These are phyloP conservation scores for Calephelis virginiensis DNA, from an alignment of 1,140 invertebrate species.

Conservation along the genomic window DNA sequence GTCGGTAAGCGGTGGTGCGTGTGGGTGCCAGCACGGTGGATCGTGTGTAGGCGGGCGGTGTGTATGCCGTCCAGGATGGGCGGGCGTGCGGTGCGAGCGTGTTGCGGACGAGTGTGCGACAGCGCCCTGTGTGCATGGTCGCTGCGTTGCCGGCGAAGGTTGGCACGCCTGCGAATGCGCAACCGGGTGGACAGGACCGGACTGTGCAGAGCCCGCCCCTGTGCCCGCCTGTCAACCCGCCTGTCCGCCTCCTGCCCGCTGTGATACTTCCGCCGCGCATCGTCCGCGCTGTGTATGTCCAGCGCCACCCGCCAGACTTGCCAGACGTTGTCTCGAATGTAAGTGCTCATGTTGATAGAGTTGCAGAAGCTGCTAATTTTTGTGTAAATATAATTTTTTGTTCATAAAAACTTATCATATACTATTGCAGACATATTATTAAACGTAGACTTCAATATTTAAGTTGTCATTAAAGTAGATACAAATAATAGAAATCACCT, in stretches of 20 bases:
- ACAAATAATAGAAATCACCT: no score
- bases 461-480: no score
- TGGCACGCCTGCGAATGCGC: conserved; percentile 89
- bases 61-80: conserved; percentile 42
- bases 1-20: conserved; percentile 23
- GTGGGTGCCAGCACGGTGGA: conserved; percentile 40
- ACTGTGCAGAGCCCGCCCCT: conserved; percentile 87
- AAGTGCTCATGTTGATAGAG: conserved; percentile 25
- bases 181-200: conserved; percentile 88
- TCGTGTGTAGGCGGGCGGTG: conserved; percentile 44
- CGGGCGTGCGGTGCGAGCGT: conserved; percentile 48
- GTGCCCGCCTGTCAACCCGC: conserved; percentile 85
- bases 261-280: conserved; percentile 35
- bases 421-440: no score
- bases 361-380: no score
- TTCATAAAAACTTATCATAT: no score
- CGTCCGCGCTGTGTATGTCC: conserved; percentile 53
- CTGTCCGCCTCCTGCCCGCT: conserved; percentile 59
- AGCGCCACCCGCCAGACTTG: conserved; percentile 41
- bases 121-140: conserved; percentile 85
- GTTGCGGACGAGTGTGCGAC: conserved; percentile 46
- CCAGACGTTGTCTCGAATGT: conserved; percentile 57
- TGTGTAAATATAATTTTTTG: no score
- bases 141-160: conserved; percentile 86
- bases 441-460: no score